A percentile compares a stretch with the other conserved stretches of the same genome.
These are phyloP conservation scores for Anorthoa munda DNA, from an alignment of 2,888 invertebrate species.

Conservation along the genomic window DNA sequence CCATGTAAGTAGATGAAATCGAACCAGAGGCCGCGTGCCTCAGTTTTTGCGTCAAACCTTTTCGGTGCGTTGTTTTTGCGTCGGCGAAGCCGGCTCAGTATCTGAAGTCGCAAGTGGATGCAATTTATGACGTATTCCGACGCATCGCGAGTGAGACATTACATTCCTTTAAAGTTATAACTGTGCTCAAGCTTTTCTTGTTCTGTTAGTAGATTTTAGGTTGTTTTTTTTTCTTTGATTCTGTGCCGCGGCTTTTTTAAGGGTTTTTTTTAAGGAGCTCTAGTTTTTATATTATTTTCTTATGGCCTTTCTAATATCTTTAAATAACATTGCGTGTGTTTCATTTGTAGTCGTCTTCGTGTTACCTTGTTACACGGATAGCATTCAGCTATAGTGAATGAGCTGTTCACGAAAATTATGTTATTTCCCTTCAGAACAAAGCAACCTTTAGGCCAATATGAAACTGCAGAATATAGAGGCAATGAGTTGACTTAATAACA, in stretches of 20 bases:
- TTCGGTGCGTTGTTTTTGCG: conserved; percentile 64
- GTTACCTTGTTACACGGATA: not conserved
- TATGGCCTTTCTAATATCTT: not conserved
- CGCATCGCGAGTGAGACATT: conserved; percentile 68
- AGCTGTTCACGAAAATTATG: not conserved
- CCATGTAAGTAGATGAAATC: conserved; percentile 63
- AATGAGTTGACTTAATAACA: no score
- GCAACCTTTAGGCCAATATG: not conserved
- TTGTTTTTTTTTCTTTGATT: conserved; percentile 28
- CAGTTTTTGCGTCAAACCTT: conserved; percentile 59
- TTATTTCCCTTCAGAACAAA: not conserved
- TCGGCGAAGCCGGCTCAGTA: conserved; percentile 58
- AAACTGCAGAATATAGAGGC: not conserved
- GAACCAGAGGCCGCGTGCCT: conserved; percentile 58
- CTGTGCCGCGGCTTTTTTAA: not conserved
- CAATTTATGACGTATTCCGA: conserved; percentile 66
- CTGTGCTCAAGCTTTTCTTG: conserved; percentile 38
- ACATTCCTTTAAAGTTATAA: conserved; percentile 64
- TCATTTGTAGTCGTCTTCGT: not conserved
- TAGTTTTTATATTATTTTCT: not conserved
- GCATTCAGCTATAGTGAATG: no score
- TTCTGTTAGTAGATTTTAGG: conserved; percentile 47
- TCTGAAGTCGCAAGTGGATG: conserved; percentile 47
- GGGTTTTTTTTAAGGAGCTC: not conserved
- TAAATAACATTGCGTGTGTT: not conserved